Conservation (phyloP, 2,113 vertebrate genomes). For the Herpailurus yagouaroundi region DNA sequence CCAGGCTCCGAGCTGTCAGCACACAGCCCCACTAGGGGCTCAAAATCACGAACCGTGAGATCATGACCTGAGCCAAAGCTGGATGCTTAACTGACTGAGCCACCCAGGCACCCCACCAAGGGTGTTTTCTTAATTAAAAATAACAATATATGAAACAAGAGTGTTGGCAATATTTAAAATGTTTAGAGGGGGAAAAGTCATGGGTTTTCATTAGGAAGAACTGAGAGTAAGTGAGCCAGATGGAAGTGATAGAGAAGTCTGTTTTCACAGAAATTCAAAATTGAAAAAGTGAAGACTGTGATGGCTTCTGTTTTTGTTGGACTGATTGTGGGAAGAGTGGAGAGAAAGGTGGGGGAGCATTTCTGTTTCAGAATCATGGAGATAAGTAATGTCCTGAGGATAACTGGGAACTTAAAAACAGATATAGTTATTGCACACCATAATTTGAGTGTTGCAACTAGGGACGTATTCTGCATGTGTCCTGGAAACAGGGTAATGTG, state of each 20-base stretch:
- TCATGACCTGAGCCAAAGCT: too few species aligned
- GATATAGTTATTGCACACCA: not conserved
- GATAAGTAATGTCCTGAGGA: not conserved
- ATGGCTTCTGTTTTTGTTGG: not conserved
- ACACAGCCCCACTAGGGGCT: too few species aligned
- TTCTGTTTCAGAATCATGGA: not conserved
- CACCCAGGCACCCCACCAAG: too few species aligned
- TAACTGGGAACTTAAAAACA: not conserved
- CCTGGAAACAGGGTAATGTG: not conserved
- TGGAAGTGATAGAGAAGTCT: not conserved
- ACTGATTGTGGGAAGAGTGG: not conserved
- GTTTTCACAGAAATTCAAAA: slow-evolving; percentile 3
- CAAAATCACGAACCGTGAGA: too few species aligned
- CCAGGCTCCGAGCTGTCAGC: too few species aligned
- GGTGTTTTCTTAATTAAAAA: not conserved
- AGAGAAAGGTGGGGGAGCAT: not conserved
- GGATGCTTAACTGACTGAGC: too few species aligned
- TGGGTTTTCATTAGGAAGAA: not conserved
- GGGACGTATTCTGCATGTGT: not conserved
- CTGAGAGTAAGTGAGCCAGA: not conserved
- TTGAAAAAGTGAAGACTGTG: not conserved
- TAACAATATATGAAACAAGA: not conserved
- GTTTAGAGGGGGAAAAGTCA: not conserved
- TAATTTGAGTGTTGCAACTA: not conserved
- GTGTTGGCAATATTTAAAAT: not conserved